Base-by-base conservation (phyloP, 35 echinoderm and acorn worm species). In the Nesometra sesokonis region DNA sequence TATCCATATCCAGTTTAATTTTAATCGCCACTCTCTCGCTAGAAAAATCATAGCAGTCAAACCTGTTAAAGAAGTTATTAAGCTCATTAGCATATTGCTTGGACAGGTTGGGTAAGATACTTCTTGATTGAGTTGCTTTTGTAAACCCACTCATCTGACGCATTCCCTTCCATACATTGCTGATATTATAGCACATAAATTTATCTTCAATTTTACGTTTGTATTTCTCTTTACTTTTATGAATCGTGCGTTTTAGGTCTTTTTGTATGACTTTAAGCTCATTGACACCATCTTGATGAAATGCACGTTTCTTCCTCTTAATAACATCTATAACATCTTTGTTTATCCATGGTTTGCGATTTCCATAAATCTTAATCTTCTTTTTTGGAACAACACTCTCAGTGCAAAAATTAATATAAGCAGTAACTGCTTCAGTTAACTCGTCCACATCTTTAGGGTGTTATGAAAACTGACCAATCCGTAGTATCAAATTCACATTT, bases 341-440 rank as follows among this genome's bases (percentile, higher is more conserved):
- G 9, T 85, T 88, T 17, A 91, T 84, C 90, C 90, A 91, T 29
- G 90, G 90, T 84, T 91, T 91, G 33, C 85, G 86, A 47, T 91
- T 91, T 0, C 83, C 37, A 47, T 77, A 91, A 17, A 84, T 27
- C 31, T 91, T 91, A 11, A 91, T 46, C 27, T 81, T 43, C 80
- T 87, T 91, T 76, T 35, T 47, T 39, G 79, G 86, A 57, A 91
- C 76, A 7, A 34, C 57, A 79, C 27, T 46, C 19, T 84, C 67
- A 0, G 80, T 46, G 78, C 85, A 91, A 80, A 91, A 91, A 80
- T 87, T 88, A 33, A 91, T 81, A 47, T 91, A 91, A 29, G 57
- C 34, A 35, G n/a, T 46, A 47, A 88, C 76, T 23, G 80, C 77
- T n/a, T 91, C 90, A 17, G 67, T 87, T 46, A 88, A 3, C 27